A percentile compares a stretch with the other conserved stretches of the same genome.
phyloP scores from a whole-genome alignment of 2,113 vertebrate genomes.

The Syrmaticus mikado region DNA sequence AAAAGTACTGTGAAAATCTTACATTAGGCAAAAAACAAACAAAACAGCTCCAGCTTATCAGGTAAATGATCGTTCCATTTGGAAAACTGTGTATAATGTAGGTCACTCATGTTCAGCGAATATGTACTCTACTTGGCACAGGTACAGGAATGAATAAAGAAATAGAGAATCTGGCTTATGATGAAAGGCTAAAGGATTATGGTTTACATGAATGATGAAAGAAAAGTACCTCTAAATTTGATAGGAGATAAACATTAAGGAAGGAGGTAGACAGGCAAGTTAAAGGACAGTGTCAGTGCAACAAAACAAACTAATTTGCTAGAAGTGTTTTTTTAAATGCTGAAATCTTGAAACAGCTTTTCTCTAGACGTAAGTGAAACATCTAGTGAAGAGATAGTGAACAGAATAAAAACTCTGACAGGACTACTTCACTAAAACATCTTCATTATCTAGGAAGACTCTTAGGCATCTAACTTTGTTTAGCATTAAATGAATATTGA shows the following conservation, averaged over 20 bases:
- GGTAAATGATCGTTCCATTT: neutral
- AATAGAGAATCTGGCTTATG: neutral
- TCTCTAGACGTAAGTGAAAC: neutral
- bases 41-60: neutral
- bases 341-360: neutral
- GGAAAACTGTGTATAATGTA: neutral
- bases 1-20: neutral
- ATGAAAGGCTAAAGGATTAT: neutral
- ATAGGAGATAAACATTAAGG: neutral
- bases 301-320: neutral
- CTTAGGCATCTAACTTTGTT: neutral
- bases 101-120: neutral
- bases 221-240: neutral
- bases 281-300: neutral
- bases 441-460: neutral
- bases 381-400: neutral
- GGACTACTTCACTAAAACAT: neutral
- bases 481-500: neutral
- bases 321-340: neutral
- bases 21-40: neutral
- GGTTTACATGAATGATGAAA: neutral
- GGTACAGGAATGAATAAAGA: neutral
- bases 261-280: neutral
- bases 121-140: neutral
- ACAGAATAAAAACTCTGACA: neutral